Evolutionary conservation across 2,888 invertebrate genomes (phyloP).

Genomic region (Caenorhabditis afra): DNA sequence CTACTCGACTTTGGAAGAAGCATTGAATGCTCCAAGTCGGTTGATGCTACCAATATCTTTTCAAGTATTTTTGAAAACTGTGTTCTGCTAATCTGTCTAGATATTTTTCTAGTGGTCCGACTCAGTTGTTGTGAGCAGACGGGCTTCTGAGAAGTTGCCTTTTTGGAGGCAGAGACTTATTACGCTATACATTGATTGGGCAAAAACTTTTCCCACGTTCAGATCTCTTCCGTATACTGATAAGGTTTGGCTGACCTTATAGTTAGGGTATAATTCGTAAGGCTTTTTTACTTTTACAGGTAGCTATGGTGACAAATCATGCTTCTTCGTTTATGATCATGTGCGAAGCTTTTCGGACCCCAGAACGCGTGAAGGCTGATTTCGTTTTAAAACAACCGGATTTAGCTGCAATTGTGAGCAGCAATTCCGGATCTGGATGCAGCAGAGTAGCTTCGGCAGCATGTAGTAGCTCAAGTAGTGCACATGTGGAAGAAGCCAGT

Average conservation of each 20-base stretch:
- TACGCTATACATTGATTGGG: constrained; percentile 79
- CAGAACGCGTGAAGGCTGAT: constrained; percentile 71
- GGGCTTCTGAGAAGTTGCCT: constrained; percentile 74
- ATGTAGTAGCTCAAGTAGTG: constrained; percentile 14
- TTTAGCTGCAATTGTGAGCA: constrained; percentile 28
- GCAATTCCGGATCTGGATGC: constrained; percentile 51
- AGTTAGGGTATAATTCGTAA: neutral
- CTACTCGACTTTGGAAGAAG: constrained; percentile 76
- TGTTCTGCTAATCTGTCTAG: neutral
- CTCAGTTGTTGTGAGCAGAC: constrained; percentile 70
- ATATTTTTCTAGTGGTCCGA: constrained; percentile 69
- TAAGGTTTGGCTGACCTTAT: constrained; percentile 62
- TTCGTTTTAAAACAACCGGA: constrained; percentile 44
- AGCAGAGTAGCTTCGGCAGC: constrained; percentile 51
- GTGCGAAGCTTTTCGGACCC: constrained; percentile 80
- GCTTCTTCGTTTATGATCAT: constrained; percentile 80
- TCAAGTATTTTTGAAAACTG: constrained; percentile 63
- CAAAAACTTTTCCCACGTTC: constrained; percentile 78
- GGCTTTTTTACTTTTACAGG: constrained; percentile 59
- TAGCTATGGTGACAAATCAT: constrained; percentile 79
- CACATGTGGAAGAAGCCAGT: constrained; percentile 15
- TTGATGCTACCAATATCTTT: constrained; percentile 76
- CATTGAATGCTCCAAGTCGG: constrained; percentile 72
- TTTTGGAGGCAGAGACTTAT: constrained; percentile 79
- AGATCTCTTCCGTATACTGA: constrained; percentile 78